Evolutionary conservation across 2,888 invertebrate genomes (phyloP).

Genomic region (Fragum sueziense): DNA sequence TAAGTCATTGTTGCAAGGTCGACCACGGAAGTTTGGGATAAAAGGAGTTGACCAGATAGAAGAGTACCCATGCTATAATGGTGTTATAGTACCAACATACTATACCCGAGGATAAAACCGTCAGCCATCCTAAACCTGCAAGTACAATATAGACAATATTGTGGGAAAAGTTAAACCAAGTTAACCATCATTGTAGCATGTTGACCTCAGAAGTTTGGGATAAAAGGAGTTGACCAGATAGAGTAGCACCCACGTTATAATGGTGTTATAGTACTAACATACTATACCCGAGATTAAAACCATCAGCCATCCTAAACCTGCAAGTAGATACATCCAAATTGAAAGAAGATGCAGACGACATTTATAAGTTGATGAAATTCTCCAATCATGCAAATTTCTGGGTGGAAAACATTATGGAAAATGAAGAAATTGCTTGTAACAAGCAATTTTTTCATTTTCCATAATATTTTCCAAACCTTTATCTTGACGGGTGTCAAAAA

Average conservation of each 20-base stretch:
- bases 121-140: slow-evolving; percentile 84
- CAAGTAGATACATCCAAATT: too few species aligned
- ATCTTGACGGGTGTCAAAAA: too few species aligned
- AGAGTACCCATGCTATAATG: slow-evolving; percentile 98
- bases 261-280: slow-evolving; percentile 96
- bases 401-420: too few species aligned
- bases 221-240: slow-evolving; percentile 95
- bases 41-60: slow-evolving; percentile 95
- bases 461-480: too few species aligned
- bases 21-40: slow-evolving; percentile 93
- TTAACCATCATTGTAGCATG: slow-evolving; percentile 86
- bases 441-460: too few species aligned
- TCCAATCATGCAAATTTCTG: too few species aligned
- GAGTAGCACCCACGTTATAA: slow-evolving; percentile 98
- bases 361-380: too few species aligned
- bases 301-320: slow-evolving; percentile 84
- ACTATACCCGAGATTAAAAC: slow-evolving; percentile 92
- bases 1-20: too few species aligned
- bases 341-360: too few species aligned
- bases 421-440: too few species aligned
- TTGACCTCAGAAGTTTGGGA: slow-evolving; percentile 92
- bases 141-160: not conserved
- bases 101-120: slow-evolving; percentile 90
- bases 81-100: slow-evolving; percentile 97
- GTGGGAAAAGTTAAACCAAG: too few species aligned